A percentile compares a stretch with the other conserved stretches of the same genome.
Evolutionary conservation across 2,113 vertebrate genomes (phyloP).

Genomic region (Fulmarus glacialis): DNA sequence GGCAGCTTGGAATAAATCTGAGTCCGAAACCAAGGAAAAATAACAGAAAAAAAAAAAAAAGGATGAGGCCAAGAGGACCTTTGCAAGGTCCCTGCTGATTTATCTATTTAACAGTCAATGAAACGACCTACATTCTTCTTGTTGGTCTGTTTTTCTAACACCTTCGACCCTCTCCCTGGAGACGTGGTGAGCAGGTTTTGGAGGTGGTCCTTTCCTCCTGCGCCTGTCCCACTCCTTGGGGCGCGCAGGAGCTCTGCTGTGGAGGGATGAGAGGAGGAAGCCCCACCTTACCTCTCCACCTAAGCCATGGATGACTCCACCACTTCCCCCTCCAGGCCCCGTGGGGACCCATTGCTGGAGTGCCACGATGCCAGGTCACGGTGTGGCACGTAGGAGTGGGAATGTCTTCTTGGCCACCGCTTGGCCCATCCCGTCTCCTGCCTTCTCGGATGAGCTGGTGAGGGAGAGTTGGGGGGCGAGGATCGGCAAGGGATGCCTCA

Average conservation of each 20-base stretch:
- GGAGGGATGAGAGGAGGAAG: not conserved
- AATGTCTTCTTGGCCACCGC: not conserved
- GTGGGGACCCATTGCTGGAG: rapidly evolving
- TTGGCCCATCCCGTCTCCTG: not conserved
- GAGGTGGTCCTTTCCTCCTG: constrained; percentile 4
- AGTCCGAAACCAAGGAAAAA: constrained; percentile 36
- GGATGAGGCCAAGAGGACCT: constrained; percentile 47
- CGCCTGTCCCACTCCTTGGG: not conserved
- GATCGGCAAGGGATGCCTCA: not conserved
- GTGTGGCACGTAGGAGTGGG: not conserved
- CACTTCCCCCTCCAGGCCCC: not conserved
- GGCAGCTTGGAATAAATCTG: constrained; percentile 35
- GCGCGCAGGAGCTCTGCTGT: not conserved
- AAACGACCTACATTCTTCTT: constrained; percentile 47
- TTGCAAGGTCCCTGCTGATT: constrained; percentile 30
- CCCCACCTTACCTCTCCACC: not conserved
- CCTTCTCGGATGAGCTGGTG: not conserved
- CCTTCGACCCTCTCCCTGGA: constrained; percentile 21
- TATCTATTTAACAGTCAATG: constrained; percentile 68
- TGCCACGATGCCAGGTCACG: not conserved
- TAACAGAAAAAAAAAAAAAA: not conserved
- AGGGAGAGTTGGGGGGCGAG: not conserved
- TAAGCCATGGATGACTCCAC: not conserved
- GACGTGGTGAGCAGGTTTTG: not conserved
- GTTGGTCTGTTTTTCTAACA: constrained; percentile 29